phyloP scores from a whole-genome alignment of 2,888 invertebrate species.

The Hesperia comma region DNA sequence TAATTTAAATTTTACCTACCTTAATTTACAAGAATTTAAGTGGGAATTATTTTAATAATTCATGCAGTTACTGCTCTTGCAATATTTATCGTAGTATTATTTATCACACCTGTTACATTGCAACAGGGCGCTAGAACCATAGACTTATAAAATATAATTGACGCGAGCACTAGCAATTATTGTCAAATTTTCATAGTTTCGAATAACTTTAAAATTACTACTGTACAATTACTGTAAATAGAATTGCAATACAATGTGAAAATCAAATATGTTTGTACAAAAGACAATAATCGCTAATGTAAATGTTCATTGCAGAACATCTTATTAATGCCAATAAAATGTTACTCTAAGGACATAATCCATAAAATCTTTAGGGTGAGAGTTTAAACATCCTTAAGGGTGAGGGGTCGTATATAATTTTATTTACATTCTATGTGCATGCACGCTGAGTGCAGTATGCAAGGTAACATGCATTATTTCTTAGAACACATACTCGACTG shows the following conservation, averaged over 20 bases:
- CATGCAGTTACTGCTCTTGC: slow-evolving; percentile 35
- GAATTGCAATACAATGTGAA: too few relatives aligned
- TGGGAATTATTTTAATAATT: slow-evolving; percentile 26
- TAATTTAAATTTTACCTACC: slow-evolving; percentile 52
- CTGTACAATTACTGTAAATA: too few relatives aligned
- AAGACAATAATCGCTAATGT: slow-evolving; percentile 17
- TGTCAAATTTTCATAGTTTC: neutral
- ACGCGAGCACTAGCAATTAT: slow-evolving; percentile 12
- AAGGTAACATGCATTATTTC: slow-evolving; percentile 80
- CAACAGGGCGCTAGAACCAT: slow-evolving; percentile 11
- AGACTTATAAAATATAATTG: slow-evolving; percentile 12
- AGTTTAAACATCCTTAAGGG: slow-evolving; percentile 29
- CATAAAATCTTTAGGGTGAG: slow-evolving; percentile 31
- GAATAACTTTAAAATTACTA: too few relatives aligned
- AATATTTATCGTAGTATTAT: slow-evolving; percentile 22
- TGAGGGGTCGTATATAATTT: slow-evolving; percentile 42
- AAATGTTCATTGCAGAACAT: slow-evolving; percentile 18
- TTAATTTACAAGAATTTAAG: slow-evolving; percentile 40
- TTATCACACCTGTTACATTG: slow-evolving; percentile 22
- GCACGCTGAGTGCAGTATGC: slow-evolving; percentile 78
- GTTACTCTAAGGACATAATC: slow-evolving; percentile 33
- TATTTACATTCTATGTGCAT: slow-evolving; percentile 77
- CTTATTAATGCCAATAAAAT: slow-evolving; percentile 35
- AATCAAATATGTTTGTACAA: too few relatives aligned
- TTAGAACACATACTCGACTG: slow-evolving; percentile 83